Conservation (phyloP, 2,113 vertebrate species). For the Oxyura jamaicensis region DNA sequence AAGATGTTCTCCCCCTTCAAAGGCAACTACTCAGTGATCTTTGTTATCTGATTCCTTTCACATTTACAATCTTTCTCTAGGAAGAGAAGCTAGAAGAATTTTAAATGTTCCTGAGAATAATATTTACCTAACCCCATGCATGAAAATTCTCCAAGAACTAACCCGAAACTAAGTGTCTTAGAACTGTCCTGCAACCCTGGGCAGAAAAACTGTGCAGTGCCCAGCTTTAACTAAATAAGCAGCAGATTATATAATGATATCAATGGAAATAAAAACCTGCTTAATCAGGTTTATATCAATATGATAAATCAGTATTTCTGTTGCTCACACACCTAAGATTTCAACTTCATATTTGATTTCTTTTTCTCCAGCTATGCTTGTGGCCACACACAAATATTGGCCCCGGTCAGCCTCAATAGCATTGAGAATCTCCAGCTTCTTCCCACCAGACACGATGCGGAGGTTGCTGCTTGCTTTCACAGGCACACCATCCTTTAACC, state of each 20-base stretch:
- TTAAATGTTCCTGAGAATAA: background rate
- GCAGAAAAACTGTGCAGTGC: background rate
- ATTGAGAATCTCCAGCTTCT: slow-evolving; percentile 84
- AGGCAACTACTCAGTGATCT: background rate
- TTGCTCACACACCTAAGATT: slow-evolving; percentile 86
- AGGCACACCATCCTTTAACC: slow-evolving; percentile 91
- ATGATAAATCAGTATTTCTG: background rate
- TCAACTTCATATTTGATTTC: slow-evolving; percentile 91
- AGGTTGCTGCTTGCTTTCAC: slow-evolving; percentile 79
- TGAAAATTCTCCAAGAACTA: background rate
- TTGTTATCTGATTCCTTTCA: background rate
- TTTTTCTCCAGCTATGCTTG: slow-evolving; percentile 91
- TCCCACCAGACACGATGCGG: slow-evolving; percentile 83
- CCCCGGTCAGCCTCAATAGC: slow-evolving; percentile 78
- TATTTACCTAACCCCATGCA: background rate
- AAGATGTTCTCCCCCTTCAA: background rate
- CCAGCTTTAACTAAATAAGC: background rate
- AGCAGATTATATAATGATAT: background rate
- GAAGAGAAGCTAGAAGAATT: background rate
- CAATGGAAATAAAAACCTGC: background rate
- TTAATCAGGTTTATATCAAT: background rate
- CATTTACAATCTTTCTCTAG: background rate
- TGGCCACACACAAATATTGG: slow-evolving; percentile 90
- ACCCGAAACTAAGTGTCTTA: background rate
- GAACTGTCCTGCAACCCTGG: background rate